Conservation (phyloP, 2,888 invertebrate species). For the Neoaliturus tenellus region DNA sequence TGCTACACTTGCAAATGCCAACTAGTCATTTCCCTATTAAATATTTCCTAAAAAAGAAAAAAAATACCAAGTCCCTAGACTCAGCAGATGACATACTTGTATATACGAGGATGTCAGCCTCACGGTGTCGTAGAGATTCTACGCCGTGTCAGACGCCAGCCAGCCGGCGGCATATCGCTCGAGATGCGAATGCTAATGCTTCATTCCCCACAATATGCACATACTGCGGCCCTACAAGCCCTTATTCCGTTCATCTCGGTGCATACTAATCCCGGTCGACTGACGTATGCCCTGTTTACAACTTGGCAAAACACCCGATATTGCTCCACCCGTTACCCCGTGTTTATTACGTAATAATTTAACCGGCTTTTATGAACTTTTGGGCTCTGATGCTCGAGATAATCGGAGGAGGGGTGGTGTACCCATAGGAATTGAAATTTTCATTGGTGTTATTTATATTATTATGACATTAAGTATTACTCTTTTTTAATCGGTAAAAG, state of each 20-base stretch:
- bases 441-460: too few relatives aligned
- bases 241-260: slow-evolving; percentile 30
- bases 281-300: slow-evolving; percentile 41
- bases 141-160: slow-evolving; percentile 26
- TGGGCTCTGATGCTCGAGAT: too few relatives aligned
- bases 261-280: slow-evolving; percentile 37
- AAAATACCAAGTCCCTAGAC: too few relatives aligned
- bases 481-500: too few relatives aligned
- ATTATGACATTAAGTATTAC: too few relatives aligned
- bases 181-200: slow-evolving; percentile 32
- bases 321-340: neutral
- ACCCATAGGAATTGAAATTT: too few relatives aligned
- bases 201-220: slow-evolving; percentile 52
- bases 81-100: too few relatives aligned
- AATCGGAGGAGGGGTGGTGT: too few relatives aligned
- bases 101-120: neutral
- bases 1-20: too few relatives aligned
- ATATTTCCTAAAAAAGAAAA: too few relatives aligned
- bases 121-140: slow-evolving; percentile 1
- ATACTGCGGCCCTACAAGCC: slow-evolving; percentile 39
- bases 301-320: slow-evolving; percentile 15
- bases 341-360: slow-evolving; percentile 10
- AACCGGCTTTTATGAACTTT: neutral
- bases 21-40: too few relatives aligned
- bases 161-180: neutral